These are phyloP conservation scores for Mellivora capensis DNA, from an alignment of 2,113 vertebrate genomes.

Conservation along the genomic window DNA sequence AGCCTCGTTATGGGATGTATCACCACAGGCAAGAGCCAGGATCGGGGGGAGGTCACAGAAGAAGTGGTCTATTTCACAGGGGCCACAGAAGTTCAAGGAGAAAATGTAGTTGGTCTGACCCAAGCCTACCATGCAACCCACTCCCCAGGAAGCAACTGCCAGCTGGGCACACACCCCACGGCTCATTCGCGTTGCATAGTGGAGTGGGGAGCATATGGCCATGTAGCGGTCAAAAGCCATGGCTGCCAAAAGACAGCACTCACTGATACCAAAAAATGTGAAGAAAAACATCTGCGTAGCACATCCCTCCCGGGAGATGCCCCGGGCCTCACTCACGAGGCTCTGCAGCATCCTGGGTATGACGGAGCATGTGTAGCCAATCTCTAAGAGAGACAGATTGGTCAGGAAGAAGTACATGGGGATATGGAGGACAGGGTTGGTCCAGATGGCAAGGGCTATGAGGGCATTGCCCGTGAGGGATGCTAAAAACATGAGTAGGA, in stretches of 20 bases:
- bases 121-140: constrained; percentile 34
- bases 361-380: constrained; percentile 50
- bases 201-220: constrained; percentile 45
- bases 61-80: constrained; percentile 67
- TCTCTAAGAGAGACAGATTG: constrained; percentile 68
- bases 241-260: constrained; percentile 54
- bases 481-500: constrained; percentile 48
- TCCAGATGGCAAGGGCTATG: constrained; percentile 30
- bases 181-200: constrained; percentile 16
- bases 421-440: neutral
- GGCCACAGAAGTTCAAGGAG: constrained; percentile 57
- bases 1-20: constrained; percentile 38
- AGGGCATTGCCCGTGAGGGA: constrained; percentile 48
- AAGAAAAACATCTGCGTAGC: constrained; percentile 72
- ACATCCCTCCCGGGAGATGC: constrained; percentile 54
- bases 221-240: constrained; percentile 52
- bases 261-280: constrained; percentile 43
- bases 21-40: constrained; percentile 53
- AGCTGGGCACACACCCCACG: neutral
- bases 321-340: constrained; percentile 22
- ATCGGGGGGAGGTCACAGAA: constrained; percentile 69
- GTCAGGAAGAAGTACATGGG: constrained; percentile 70
- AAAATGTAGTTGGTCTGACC: constrained; percentile 64
- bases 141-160: constrained; percentile 33
- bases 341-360: constrained; percentile 62